Base-by-base conservation (phyloP, 2,888 invertebrate genomes). In the Timema cristinae region DNA sequence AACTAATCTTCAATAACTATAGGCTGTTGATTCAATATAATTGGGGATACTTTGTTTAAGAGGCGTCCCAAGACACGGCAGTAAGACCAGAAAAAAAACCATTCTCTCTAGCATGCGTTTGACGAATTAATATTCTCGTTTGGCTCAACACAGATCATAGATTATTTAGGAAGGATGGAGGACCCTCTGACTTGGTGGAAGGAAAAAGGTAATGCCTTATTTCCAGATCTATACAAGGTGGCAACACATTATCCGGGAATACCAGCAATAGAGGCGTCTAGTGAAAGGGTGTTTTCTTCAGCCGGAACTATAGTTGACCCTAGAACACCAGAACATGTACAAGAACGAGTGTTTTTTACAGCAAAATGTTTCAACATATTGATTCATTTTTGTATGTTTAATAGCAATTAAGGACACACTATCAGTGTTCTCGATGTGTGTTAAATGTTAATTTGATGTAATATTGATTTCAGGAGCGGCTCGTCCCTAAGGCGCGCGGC, bases 201-300 rank as follows among this genome's bases (percentile, higher is more conserved):
- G 16, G 63, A 63, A 15, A 63, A 2, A 16, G 63, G 63, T 10
- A 32, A 63, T 9, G 6, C 32, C 32, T 8, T 15, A 32, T 63
- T 63, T 15, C 16, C 63, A 7, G 9, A 7, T 6, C 2, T 63
- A 13, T 32, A 10, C 32, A 13, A 15, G 16, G 13, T 63, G 63
- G 4, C 47, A 11, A 9, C 47, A 9, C 47, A 63, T 32, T 63
- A 32, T 13, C n/a, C 16, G 47, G 63, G 63, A 16, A 63, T 63
- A 11, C 32, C 63, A 15, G 63, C 63, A 48, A 63, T 7, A 11
- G 32, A 63, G 48, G 63, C 63, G 47, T 63, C 63, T 15, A 63
- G 63, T 16, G 63, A 63, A 16, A 63, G 63, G 4, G 63, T 63
- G 7, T 63, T 63, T 13, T 63, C 63, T 32, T 63, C 10, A 47